Evolutionary conservation across 37 sponge, comb jelly and placozoan species (phyloP).

Genomic region (Haliclona indistincta): DNA sequence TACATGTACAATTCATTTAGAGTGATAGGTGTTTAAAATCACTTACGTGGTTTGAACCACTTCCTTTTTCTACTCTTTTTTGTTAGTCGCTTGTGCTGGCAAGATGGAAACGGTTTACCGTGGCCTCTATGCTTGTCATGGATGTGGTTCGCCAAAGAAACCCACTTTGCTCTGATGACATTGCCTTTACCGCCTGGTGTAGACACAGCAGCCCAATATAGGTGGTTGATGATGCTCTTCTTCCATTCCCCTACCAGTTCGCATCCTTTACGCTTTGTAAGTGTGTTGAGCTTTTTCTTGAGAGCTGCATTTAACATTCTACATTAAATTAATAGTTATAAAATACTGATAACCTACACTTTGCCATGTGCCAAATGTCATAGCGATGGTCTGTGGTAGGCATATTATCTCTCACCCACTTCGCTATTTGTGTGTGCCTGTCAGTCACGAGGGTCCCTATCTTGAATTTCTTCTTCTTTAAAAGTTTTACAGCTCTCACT

Average conservation of each 20-base stretch:
- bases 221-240: conserved; percentile 46
- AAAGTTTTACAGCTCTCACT: background rate
- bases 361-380: conserved; percentile 46
- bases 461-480: background rate
- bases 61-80: conserved; percentile 11
- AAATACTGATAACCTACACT: conserved; percentile 1
- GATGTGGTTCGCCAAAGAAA: conserved; percentile 60
- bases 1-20: background rate
- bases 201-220: conserved; percentile 65
- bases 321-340: background rate
- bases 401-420: conserved; percentile 15
- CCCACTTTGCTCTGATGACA: conserved; percentile 45
- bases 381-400: conserved; percentile 2
- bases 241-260: conserved; percentile 38
- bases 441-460: conserved; percentile 7
- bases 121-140: conserved; percentile 37
- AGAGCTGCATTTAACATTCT: background rate
- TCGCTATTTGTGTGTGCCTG: conserved; percentile 12
- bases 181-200: conserved; percentile 32
- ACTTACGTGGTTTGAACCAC: conserved; percentile 49
- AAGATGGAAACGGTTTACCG: conserved; percentile 16
- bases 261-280: conserved; percentile 31
- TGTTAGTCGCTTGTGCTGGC: background rate
- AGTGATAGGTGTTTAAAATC: conserved; percentile 2
- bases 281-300: background rate